A percentile compares a stretch with the other conserved stretches of the same genome.
phyloP scores from a whole-genome alignment of 2,113 vertebrate species.

The Cariama cristata region DNA sequence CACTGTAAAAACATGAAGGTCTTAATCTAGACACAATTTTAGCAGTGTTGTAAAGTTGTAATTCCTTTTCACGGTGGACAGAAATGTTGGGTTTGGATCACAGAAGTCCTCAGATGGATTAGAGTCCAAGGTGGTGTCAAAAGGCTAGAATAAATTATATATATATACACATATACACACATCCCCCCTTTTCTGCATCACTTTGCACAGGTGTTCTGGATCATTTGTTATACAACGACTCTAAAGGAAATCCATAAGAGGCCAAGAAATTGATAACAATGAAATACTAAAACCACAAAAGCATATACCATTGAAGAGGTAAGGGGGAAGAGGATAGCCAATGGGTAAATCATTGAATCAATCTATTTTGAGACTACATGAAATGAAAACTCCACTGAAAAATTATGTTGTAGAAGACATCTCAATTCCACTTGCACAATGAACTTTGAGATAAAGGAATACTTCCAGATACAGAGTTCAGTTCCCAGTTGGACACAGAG shows the following conservation, averaged over 20 bases:
- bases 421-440: neutral
- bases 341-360: neutral
- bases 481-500: neutral
- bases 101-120: neutral
- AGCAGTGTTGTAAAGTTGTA: neutral
- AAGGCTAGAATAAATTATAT: neutral
- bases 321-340: neutral
- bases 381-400: neutral
- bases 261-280: neutral
- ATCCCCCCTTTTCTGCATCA: neutral
- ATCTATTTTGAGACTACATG: neutral
- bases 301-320: neutral
- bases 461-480: neutral
- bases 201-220: neutral
- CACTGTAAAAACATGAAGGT: neutral
- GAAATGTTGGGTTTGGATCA: neutral
- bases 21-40: neutral
- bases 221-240: neutral
- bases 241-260: neutral
- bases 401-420: neutral
- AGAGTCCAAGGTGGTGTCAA: neutral
- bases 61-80: neutral
- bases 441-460: neutral
- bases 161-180: accelerated
- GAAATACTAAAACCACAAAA: neutral